Percentiles rank a stretch among this genome's conserved stretches.
Conservation (phyloP, 1,140 invertebrate genomes). For the Notospermus geniculatus region DNA sequence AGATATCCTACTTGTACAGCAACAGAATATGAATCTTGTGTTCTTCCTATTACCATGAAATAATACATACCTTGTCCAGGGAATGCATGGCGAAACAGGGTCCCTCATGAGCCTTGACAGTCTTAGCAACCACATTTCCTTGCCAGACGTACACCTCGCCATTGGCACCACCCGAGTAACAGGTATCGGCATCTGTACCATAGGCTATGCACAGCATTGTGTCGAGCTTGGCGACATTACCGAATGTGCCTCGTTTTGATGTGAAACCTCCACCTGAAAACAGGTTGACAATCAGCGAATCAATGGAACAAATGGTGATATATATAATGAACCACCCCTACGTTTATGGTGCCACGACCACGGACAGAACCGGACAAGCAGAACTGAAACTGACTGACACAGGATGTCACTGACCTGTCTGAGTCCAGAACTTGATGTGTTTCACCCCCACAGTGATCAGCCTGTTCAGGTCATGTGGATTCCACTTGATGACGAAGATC, state of each 20-base stretch:
- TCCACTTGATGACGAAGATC: constrained; percentile 58
- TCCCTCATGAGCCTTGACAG: constrained; percentile 54
- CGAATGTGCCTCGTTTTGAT: constrained; percentile 52
- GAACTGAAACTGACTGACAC: neutral
- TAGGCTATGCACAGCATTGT: constrained; percentile 54
- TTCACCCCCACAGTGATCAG: constrained; percentile 55
- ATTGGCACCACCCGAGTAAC: constrained; percentile 52
- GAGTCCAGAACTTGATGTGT: constrained; percentile 58
- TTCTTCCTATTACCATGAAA: no score
- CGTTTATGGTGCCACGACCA: no score
- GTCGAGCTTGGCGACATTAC: constrained; percentile 52
- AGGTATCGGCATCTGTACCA: constrained; percentile 46
- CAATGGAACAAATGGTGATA: no score
- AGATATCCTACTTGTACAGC: no score
- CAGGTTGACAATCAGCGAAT: neutral
- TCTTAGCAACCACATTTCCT: constrained; percentile 38
- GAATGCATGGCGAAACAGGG: constrained; percentile 56
- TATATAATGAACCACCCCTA: no score
- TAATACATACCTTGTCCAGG: constrained; percentile 43
- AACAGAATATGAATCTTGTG: no score
- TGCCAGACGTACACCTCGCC: constrained; percentile 55
- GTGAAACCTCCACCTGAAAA: constrained; percentile 53
- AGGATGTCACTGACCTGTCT: constrained; percentile 39
- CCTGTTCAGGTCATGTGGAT: constrained; percentile 48
- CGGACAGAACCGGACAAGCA: neutral